Conservation (phyloP, 2,797 vertebrate genomes). For the Myripristis jacobus region DNA sequence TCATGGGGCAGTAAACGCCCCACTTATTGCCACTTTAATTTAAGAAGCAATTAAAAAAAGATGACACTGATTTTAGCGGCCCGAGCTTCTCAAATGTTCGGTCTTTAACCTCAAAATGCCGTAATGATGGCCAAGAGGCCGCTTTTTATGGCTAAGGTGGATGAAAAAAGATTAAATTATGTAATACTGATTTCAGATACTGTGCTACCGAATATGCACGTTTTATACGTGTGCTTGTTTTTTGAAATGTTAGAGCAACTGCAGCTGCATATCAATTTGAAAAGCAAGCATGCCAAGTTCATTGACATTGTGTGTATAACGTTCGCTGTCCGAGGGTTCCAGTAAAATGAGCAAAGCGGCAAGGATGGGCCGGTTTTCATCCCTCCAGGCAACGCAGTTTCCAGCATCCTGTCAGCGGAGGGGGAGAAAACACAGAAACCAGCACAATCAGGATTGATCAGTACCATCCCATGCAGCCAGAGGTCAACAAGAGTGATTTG, state of each 20-base stretch:
- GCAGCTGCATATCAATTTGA: neutral
- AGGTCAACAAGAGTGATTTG: slow-evolving; percentile 62
- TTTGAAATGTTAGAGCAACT: neutral
- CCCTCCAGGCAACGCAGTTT: slow-evolving; percentile 10
- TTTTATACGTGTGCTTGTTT: neutral
- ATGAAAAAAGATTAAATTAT: slow-evolving; percentile 8
- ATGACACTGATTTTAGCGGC: too few species aligned
- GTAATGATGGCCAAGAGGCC: too few species aligned
- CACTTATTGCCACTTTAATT: too few species aligned
- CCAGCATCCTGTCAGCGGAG: slow-evolving; percentile 21
- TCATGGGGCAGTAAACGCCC: too few species aligned
- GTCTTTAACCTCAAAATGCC: too few species aligned
- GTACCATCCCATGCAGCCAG: slow-evolving; percentile 39
- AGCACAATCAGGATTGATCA: slow-evolving; percentile 58
- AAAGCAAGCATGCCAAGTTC: neutral
- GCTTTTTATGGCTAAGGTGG: neutral
- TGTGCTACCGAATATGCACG: slow-evolving; percentile 1
- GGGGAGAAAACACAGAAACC: slow-evolving; percentile 23
- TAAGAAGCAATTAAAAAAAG: too few species aligned
- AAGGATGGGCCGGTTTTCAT: neutral
- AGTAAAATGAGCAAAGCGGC: neutral
- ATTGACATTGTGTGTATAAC: neutral
- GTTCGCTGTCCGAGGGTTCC: slow-evolving; percentile 10
- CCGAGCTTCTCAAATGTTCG: neutral
- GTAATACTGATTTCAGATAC: neutral